Conservation (phyloP, 2,888 invertebrate genomes). For the Cheilosia scutellata region DNA sequence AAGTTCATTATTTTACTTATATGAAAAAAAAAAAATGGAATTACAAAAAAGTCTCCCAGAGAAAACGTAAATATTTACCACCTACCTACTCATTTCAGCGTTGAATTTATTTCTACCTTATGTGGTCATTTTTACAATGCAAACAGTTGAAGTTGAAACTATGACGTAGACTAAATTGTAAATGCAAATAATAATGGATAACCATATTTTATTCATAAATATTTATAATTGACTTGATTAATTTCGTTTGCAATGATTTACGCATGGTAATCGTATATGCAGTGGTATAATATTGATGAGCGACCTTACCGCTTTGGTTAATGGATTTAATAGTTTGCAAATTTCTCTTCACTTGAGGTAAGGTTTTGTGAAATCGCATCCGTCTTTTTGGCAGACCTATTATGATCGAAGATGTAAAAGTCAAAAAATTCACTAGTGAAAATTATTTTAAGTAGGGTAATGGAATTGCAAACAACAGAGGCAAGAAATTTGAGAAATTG, state of each 20-base stretch:
- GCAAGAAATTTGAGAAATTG: no score
- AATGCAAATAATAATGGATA: slow-evolving; percentile 7
- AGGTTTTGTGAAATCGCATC: neutral
- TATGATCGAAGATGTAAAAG: neutral
- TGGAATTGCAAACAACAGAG: neutral
- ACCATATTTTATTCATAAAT: neutral
- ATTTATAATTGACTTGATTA: slow-evolving; percentile 6
- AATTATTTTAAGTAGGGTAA: neutral
- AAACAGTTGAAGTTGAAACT: neutral
- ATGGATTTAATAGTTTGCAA: slow-evolving; percentile 1
- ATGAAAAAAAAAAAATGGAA: neutral
- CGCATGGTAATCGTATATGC: neutral
- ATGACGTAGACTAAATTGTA: neutral
- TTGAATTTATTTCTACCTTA: neutral
- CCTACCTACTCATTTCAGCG: neutral
- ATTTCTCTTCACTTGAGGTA: slow-evolving; percentile 1
- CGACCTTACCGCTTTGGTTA: neutral
- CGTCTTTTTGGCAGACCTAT: neutral
- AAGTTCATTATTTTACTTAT: slow-evolving; percentile 42
- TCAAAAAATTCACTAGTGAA: neutral
- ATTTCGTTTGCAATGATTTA: neutral
- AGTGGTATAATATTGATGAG: neutral
- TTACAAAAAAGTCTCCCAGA: neutral
- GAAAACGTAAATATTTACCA: slow-evolving; percentile 26
- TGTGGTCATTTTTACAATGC: neutral